Percentiles rank a stretch among this genome's conserved stretches.
These are phyloP conservation scores for Cosmia trapezina DNA, from an alignment of 2,888 invertebrate genomes.

Conservation along the genomic window DNA sequence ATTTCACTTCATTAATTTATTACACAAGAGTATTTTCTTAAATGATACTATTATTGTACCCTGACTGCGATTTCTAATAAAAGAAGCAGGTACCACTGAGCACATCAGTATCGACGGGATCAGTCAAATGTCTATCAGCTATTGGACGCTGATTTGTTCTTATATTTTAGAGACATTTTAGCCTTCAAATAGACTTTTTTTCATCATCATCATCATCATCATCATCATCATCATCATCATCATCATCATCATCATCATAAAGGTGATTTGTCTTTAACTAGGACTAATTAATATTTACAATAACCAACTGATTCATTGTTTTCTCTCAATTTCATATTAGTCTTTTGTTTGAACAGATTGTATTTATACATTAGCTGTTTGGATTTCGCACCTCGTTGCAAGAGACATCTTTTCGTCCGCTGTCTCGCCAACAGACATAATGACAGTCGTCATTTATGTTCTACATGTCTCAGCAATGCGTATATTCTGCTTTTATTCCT, in stretches of 20 bases:
- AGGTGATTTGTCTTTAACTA: background rate
- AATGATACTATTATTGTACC: background rate
- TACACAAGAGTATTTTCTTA: background rate
- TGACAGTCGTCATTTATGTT: slow-evolving; percentile 26
- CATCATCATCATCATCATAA: too few species aligned
- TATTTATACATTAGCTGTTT: slow-evolving; percentile 43
- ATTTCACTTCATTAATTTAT: background rate
- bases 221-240: too few species aligned
- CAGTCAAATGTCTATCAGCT: background rate
- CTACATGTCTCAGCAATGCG: slow-evolving; percentile 3
- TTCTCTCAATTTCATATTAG: background rate
- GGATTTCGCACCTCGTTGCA: slow-evolving; percentile 38
- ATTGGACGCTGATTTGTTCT: too few species aligned
- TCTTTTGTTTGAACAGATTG: slow-evolving; percentile 31
- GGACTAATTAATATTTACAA: slow-evolving; percentile 6
- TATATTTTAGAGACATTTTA: background rate
- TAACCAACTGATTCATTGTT: slow-evolving; percentile 14
- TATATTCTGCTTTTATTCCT: slow-evolving; percentile 1
- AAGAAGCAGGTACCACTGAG: background rate
- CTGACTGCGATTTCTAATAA: slow-evolving; percentile 1
- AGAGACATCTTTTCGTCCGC: slow-evolving; percentile 21
- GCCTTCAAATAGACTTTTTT: background rate
- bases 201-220: too few species aligned
- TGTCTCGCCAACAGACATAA: slow-evolving; percentile 29
- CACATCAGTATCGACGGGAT: background rate